These are phyloP conservation scores for Pilophorus perplexus DNA, from an alignment of 2,888 invertebrate species.

Conservation along the genomic window DNA sequence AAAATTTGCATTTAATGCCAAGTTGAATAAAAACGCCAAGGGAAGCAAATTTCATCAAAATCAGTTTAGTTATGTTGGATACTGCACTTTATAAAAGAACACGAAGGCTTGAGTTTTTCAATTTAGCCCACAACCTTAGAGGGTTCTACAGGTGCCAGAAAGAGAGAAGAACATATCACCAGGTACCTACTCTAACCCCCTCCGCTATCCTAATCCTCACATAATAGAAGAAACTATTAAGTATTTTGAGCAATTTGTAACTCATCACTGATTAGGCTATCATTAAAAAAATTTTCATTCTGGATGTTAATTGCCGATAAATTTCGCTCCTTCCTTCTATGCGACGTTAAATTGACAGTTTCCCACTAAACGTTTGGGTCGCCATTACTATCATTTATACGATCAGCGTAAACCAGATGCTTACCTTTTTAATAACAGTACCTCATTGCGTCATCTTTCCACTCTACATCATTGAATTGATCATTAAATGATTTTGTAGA, in stretches of 20 bases:
- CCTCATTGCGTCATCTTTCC: no score
- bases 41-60: not conserved
- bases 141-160: not conserved
- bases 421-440: no score
- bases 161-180: not conserved
- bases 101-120: not conserved
- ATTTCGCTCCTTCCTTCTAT: no score
- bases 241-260: not conserved
- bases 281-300: no score
- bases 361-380: not conserved
- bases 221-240: not conserved
- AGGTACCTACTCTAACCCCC: not conserved
- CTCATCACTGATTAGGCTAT: not conserved
- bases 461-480: no score
- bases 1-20: no score
- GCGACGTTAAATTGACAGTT: not conserved
- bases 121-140: not conserved
- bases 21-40: not conserved
- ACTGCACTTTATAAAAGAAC: not conserved
- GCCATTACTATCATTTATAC: not conserved
- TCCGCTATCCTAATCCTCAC: no score
- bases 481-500: no score
- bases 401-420: no score
- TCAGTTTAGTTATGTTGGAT: not conserved
- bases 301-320: no score